Evolutionary conservation across 2,797 vertebrate genomes (phyloP).

Genomic region (Arctocebus calabarensis): DNA sequence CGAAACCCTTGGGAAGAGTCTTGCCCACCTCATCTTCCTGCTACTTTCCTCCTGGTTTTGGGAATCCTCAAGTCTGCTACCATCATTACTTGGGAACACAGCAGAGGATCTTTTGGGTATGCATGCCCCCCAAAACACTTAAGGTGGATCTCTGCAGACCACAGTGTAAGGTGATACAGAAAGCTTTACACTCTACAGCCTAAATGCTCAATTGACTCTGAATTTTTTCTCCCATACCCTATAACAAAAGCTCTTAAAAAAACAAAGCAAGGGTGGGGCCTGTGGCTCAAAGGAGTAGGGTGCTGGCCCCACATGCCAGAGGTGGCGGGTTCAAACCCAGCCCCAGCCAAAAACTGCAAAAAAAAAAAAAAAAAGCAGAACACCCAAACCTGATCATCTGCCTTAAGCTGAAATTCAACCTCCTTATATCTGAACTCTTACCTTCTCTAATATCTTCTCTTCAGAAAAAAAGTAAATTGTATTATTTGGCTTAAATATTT

Average conservation of each 20-base stretch:
- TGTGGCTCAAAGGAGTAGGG: too few relatives aligned
- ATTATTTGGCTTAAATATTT: constrained; percentile 37
- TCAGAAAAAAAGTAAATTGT: not conserved
- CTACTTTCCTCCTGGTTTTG: not conserved
- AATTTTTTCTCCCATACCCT: constrained; percentile 17
- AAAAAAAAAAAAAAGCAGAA: constrained; percentile 30
- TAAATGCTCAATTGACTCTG: constrained; percentile 58
- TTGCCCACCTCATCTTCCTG: not conserved
- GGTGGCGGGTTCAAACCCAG: too few relatives aligned
- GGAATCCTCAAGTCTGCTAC: not conserved
- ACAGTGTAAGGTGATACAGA: not conserved
- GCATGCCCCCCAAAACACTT: not conserved
- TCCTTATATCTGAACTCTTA: constrained; percentile 17
- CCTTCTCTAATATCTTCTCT: constrained; percentile 24
- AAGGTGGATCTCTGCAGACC: not conserved
- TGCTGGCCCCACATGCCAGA: too few relatives aligned
- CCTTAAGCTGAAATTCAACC: constrained; percentile 23
- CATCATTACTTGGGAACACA: not conserved
- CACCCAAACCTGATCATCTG: constrained; percentile 8
- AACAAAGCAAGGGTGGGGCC: not conserved
- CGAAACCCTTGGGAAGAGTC: not conserved
- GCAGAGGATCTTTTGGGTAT: not conserved
- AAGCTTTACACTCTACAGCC: not conserved
- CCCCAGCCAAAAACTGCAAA: not conserved
- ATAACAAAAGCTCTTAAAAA: constrained; percentile 14